Conservation (phyloP, 2,113 vertebrate genomes). For the Spea bombifrons region DNA sequence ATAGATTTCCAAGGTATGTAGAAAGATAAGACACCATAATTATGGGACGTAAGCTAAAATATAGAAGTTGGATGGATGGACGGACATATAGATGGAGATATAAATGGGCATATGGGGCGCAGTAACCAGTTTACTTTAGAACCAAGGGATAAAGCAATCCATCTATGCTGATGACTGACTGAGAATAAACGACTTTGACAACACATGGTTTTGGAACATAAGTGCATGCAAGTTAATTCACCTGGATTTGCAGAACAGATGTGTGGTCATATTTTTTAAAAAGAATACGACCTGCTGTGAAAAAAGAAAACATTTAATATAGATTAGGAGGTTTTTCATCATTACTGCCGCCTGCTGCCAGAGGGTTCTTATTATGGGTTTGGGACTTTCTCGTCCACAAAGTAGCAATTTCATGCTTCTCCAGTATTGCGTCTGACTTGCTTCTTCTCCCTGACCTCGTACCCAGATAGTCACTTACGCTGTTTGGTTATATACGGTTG, state of each 20-base stretch:
- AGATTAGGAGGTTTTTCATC: background rate
- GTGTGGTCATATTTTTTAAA: background rate
- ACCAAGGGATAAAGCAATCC: no score
- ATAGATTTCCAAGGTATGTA: no score
- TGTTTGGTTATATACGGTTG: constrained; percentile 46
- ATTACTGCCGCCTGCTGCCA: background rate
- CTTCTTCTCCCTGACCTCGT: constrained; percentile 1
- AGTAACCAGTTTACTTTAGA: no score
- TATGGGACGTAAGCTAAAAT: no score
- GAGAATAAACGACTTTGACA: background rate
- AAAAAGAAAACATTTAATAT: background rate
- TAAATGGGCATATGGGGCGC: no score
- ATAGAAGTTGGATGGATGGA: no score
- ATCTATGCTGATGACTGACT: background rate
- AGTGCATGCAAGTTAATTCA: background rate
- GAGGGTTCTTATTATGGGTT: background rate
- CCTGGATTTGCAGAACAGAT: background rate
- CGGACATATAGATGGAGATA: no score
- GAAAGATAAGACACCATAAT: no score
- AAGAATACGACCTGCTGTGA: background rate
- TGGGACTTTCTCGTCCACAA: background rate
- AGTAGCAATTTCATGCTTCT: background rate
- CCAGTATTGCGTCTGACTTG: background rate
- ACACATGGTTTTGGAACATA: background rate
- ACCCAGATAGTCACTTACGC: constrained; percentile 41